These are phyloP conservation scores for Enteromius argenteus DNA, from an alignment of 2,797 vertebrate species.

Conservation along the genomic window DNA sequence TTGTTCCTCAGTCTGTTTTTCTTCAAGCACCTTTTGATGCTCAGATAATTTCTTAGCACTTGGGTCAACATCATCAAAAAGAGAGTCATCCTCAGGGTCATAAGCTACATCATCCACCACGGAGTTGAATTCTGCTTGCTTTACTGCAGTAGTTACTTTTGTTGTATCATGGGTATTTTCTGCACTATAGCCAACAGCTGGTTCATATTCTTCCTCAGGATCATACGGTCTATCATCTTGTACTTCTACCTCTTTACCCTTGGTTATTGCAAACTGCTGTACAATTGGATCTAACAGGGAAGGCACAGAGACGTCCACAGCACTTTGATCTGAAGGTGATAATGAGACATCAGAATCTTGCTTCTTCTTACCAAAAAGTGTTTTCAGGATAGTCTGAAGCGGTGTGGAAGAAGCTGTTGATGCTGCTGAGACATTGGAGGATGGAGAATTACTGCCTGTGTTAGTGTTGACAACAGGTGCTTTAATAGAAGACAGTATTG, in stretches of 20 bases:
- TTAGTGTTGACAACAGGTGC: slow-evolving; percentile 66
- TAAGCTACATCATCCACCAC: slow-evolving; percentile 93
- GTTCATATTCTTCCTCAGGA: slow-evolving; percentile 96
- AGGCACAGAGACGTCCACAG: slow-evolving; percentile 70
- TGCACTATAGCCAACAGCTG: slow-evolving; percentile 80
- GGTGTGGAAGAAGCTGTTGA: slow-evolving; percentile 76
- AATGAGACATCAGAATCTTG: slow-evolving; percentile 83
- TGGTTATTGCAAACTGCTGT: slow-evolving; percentile 88
- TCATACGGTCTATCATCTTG: slow-evolving; percentile 97
- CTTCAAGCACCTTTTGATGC: slow-evolving; percentile 89
- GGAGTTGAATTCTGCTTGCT: slow-evolving; percentile 63
- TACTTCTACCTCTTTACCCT: slow-evolving; percentile 83
- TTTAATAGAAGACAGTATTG: slow-evolving; percentile 83
- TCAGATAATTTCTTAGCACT: slow-evolving; percentile 76
- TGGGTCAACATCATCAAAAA: slow-evolving; percentile 90
- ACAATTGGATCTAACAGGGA: slow-evolving; percentile 91
- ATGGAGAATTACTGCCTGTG: slow-evolving; percentile 70
- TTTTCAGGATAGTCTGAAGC: slow-evolving; percentile 94
- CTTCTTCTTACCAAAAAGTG: slow-evolving; percentile 92
- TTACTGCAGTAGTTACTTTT: slow-evolving; percentile 69
- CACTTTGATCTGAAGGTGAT: slow-evolving; percentile 79
- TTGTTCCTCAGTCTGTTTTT: slow-evolving; percentile 88
- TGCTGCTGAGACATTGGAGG: slow-evolving; percentile 63
- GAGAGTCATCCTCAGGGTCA: slow-evolving; percentile 96
- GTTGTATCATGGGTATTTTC: slow-evolving; percentile 71